These are phyloP conservation scores for Nasonia longicornis DNA, from an alignment of 1,140 invertebrate genomes.

Conservation along the genomic window DNA sequence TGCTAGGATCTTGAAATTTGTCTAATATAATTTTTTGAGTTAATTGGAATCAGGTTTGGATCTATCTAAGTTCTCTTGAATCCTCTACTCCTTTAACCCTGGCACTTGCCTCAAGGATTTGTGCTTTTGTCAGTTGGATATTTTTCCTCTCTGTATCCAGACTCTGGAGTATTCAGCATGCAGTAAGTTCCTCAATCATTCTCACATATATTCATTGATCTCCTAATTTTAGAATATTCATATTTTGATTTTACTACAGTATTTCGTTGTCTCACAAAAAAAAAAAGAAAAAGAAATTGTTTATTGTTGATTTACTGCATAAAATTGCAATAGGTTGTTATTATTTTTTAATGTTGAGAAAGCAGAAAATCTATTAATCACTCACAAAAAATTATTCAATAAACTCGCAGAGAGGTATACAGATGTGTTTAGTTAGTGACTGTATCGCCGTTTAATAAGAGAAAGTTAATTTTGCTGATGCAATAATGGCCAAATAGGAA, in stretches of 20 bases:
- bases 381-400: conserved; percentile 20
- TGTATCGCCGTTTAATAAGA: conserved; percentile 36
- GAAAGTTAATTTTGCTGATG: conserved; percentile 39
- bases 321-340: neutral
- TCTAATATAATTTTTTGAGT: conserved; percentile 26
- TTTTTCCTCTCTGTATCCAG: conserved; percentile 66
- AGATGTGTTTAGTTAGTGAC: conserved; percentile 39
- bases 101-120: conserved; percentile 46
- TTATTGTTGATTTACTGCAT: neutral
- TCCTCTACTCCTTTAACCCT: conserved; percentile 42
- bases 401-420: conserved; percentile 34
- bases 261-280: neutral
- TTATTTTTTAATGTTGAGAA: conserved; percentile 8
- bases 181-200: conserved; percentile 54
- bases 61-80: conserved; percentile 35
- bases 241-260: neutral
- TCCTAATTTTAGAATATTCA: conserved; percentile 21
- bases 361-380: conserved; percentile 18
- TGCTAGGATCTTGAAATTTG: conserved; percentile 37
- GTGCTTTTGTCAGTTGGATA: conserved; percentile 47
- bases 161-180: conserved; percentile 58
- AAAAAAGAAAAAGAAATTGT: neutral
- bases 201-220: conserved; percentile 37
- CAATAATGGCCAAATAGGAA: conserved; percentile 30
- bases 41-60: conserved; percentile 27